Base-by-base conservation (phyloP, 2,797 vertebrate genomes). In the Cuculus canorus region DNA sequence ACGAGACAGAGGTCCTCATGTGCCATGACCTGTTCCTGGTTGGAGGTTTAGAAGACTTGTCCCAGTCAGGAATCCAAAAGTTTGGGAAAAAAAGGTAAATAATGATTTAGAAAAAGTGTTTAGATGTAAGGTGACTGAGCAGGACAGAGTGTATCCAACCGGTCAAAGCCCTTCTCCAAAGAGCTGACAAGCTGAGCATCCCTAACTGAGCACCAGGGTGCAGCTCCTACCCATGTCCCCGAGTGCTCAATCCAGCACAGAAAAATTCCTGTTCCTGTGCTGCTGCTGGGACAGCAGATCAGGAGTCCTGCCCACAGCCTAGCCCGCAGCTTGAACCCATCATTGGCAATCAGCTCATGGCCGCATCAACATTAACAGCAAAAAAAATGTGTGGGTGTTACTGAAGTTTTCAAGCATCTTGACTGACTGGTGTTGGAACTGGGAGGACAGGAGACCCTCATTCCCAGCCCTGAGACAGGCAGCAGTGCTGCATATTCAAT, bases 401-500 rank as follows among this genome's bases (percentile, higher is more conserved):
- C 14, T 59, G 41, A 83, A 81, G 35, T 79, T 93, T 76, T 72
- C 47, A 48, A 78, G 79, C 52, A 65, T n/a, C 53, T 19, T 53
- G 37, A 66, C 23, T 30, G 53, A 77, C 27, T 4, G 1, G 54
- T 30, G 33, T 28, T 4, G 3, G 56, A 69, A 21, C 35, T 86
- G 78, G 70, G 48, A 92, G 59, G 63, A 87, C 41, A 75, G 72
- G 33, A 82, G 10, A 25, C 48, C 21, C 68, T 77, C 0, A 0
- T 22, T 53, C 25, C 35, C 81, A 75, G 63, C 32, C 72, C 45
- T 0, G 3, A 70, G 71, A 61, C 3, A 80, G 90, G 69, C 45
- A 89, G 80, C 88, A 80, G 13, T 84, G 72, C 78, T 77, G 52
- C 56, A 71, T 66, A 93, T 95, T 92, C 93, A 82, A 87, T 90